Base-by-base conservation (phyloP, 2,888 invertebrate genomes). In the Eledona agricola region DNA sequence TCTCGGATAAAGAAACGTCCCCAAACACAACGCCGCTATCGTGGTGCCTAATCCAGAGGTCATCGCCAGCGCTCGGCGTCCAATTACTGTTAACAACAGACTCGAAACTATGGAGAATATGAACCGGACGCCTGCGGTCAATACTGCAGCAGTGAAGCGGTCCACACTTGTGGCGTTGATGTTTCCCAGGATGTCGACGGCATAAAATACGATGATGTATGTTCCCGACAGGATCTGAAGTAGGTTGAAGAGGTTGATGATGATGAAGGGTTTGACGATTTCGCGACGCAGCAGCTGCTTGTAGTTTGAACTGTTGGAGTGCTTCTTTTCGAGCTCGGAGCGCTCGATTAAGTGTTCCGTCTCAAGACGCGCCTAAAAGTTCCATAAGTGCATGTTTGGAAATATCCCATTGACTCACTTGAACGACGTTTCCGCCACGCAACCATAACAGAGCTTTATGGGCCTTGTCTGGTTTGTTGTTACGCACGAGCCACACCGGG, bases 181-280 rank as follows among this genome's bases (percentile, higher is more conserved):
- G 47, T 84, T 83, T 3, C 80, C 75, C 4, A 89, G 79, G 47
- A 90, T 86, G 63, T 89, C 87, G 0, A 89, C 87, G 0, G 89
- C 89, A 69, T 90, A 90, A 75, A 89, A 90, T 45, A 90, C 87
- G 46, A 90, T 83, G 6, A 90, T 80, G 67, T 87, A 90, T 9
- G 89, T 89, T 34, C 90, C 90, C 2, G 88, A 87, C 23, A 87
- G 75, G 59, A 88, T 85, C 72, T 89, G 89, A 55, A 89, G 79
- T 60, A 87, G 73, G 70, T 87, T 87, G 76, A 90, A 89, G 0
- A 84, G 77, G 65, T 87, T 86, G 64, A 89, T 86, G 29, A 90
- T 85, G 4, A 86, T 72, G 43, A 90, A 78, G 0, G 90, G 90
- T 66, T 89, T 90, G 3, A 87, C 71, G 0, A 88, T 85, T 10